phyloP scores from a whole-genome alignment of 2,888 invertebrate species.

The Drosophila barbarae region DNA sequence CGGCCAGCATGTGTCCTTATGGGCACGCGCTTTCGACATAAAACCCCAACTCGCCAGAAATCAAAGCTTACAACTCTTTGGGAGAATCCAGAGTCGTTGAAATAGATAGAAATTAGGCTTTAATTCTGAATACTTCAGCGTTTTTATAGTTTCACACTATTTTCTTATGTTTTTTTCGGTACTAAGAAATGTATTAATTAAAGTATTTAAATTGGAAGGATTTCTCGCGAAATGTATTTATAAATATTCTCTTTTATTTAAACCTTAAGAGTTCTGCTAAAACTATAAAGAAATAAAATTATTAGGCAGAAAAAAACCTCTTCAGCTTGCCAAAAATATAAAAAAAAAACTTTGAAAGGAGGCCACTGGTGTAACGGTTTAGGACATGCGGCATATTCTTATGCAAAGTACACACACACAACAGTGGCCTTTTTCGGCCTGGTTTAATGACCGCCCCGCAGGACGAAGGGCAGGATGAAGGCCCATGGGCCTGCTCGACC shows the following conservation, averaged over 20 bases:
- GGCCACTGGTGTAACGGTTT: neutral
- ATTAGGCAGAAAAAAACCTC: neutral
- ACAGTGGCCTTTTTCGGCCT: slow-evolving; percentile 60
- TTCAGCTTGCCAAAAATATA: neutral
- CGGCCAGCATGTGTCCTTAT: slow-evolving; percentile 41
- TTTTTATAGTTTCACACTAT: neutral
- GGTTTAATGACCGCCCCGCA: slow-evolving; percentile 49
- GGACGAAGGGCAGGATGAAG: slow-evolving; percentile 4
- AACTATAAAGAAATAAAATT: neutral
- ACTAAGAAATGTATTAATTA: neutral
- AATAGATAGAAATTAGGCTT: too few relatives aligned
- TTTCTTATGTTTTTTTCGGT: neutral
- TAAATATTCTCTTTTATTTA: neutral
- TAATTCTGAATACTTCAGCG: neutral
- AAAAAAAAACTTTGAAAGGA: too few relatives aligned
- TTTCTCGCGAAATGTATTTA: too few relatives aligned
- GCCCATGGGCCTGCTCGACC: slow-evolving; percentile 49
- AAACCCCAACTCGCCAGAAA: slow-evolving; percentile 47
- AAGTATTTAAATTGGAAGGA: too few relatives aligned
- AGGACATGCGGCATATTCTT: slow-evolving; percentile 51
- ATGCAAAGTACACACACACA: slow-evolving; percentile 62
- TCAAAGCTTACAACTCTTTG: slow-evolving; percentile 55
- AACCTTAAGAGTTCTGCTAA: neutral
- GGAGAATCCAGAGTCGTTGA: neutral
- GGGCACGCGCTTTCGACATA: slow-evolving; percentile 64